phyloP scores from a whole-genome alignment of 2,797 vertebrate species.

The Etheostoma perlongum region DNA sequence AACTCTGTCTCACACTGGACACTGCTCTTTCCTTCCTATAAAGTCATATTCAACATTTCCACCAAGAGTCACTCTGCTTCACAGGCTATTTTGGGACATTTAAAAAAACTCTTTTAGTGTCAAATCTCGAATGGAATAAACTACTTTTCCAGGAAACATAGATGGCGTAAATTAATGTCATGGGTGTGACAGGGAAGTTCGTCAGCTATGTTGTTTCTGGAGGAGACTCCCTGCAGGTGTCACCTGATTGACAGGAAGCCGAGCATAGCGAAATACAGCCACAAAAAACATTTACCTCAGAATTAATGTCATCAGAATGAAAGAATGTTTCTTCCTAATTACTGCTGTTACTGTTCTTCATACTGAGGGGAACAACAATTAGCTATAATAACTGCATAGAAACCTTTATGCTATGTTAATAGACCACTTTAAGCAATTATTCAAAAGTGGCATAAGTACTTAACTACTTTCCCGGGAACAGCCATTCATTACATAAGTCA shows the following conservation, averaged over 20 bases:
- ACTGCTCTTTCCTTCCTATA: neutral
- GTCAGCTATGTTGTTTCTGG: slow-evolving; percentile 15
- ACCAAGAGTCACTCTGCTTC: neutral
- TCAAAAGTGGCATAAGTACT: neutral
- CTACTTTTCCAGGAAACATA: neutral
- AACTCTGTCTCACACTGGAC: neutral
- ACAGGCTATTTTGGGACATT: too few species aligned
- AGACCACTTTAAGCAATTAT: neutral
- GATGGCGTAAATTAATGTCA: neutral
- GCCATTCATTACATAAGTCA: neutral
- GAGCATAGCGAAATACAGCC: neutral
- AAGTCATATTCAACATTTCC: neutral
- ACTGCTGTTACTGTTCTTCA: neutral
- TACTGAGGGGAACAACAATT: neutral
- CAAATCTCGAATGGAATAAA: neutral
- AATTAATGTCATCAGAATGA: neutral
- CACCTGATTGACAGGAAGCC: slow-evolving; percentile 8
- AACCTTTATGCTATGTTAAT: neutral
- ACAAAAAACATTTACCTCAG: neutral
- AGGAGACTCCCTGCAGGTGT: slow-evolving; percentile 31
- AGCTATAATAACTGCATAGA: neutral
- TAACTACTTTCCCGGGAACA: neutral
- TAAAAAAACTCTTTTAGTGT: neutral
- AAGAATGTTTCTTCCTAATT: neutral
- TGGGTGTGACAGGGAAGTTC: neutral